These are phyloP conservation scores for Orthonevra nobilis DNA, from an alignment of 2,888 invertebrate genomes.

Conservation along the genomic window DNA sequence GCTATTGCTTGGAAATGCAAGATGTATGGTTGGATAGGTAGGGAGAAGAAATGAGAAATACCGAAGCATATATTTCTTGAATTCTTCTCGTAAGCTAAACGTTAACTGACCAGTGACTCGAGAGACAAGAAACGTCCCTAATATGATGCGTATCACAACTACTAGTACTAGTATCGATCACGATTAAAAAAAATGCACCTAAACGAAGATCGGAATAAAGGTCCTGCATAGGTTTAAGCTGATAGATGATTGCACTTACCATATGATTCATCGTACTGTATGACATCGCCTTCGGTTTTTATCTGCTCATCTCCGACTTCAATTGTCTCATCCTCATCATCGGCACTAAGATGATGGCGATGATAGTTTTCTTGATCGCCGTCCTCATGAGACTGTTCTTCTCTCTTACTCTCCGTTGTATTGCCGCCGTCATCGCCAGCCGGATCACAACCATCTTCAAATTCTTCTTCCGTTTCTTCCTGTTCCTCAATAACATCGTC, in stretches of 20 bases:
- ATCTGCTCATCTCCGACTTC: constrained; percentile 64
- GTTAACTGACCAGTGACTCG: background rate
- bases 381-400: constrained; percentile 1
- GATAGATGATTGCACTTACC: too few relatives aligned
- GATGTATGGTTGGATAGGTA: too few relatives aligned
- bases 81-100: too few relatives aligned
- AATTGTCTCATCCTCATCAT: constrained; percentile 63
- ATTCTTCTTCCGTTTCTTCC: constrained; percentile 64
- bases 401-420: constrained; percentile 6
- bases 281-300: constrained; percentile 66
- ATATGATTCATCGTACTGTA: constrained; percentile 71
- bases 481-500: constrained; percentile 70
- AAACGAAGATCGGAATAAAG: too few relatives aligned
- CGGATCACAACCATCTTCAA: constrained; percentile 71
- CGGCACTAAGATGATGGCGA: constrained; percentile 33
- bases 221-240: too few relatives aligned
- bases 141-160: too few relatives aligned
- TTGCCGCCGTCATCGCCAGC: constrained; percentile 68
- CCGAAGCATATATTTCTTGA: too few relatives aligned
- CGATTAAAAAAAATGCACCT: too few relatives aligned
- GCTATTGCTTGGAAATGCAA: too few relatives aligned
- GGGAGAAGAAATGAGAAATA: too few relatives aligned
- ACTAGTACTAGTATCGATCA: too few relatives aligned
- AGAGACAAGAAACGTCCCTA: too few relatives aligned
- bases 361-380: constrained; percentile 37